Percentiles rank a stretch among this genome's conserved stretches.
Conservation (phyloP, 2,888 invertebrate genomes). For the Diogma glabrata region DNA sequence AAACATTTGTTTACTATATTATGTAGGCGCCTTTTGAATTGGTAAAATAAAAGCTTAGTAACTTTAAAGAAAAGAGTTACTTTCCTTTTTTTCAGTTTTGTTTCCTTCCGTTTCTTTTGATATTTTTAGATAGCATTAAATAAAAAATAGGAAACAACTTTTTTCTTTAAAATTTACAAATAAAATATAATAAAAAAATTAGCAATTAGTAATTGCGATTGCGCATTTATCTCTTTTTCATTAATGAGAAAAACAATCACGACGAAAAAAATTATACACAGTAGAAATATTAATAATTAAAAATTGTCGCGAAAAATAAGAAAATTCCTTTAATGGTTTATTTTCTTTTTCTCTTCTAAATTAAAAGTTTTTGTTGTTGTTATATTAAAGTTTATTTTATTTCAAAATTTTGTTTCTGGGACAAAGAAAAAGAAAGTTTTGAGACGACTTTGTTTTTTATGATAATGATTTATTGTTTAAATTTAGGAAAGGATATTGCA, state of each 20-base stretch:
- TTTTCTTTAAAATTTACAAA: conserved; percentile 6
- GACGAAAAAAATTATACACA: too few species aligned
- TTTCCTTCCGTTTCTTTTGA: conserved; percentile 7
- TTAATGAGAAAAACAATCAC: too few species aligned
- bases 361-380: conserved; percentile 6
- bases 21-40: too few species aligned
- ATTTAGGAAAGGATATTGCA: too few species aligned
- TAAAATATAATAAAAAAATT: conserved; percentile 2
- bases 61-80: too few species aligned
- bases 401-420: conserved; percentile 4
- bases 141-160: conserved; percentile 2
- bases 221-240: conserved; percentile 2
- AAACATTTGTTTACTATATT: too few species aligned
- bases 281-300: conserved; percentile 8
- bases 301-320: conserved; percentile 9
- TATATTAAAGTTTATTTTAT: conserved; percentile 3
- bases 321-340: conserved; percentile 5
- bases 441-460: conserved; percentile 9
- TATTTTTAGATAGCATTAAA: background rate
- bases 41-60: too few species aligned
- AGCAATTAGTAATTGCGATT: conserved; percentile 7
- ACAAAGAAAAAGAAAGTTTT: conserved; percentile 7
- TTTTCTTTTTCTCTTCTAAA: too few species aligned
- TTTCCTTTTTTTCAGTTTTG: conserved; percentile 4
- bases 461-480: conserved; percentile 6